Evolutionary conservation across 2,888 invertebrate species (phyloP), one percentile per base, ranked within the genome.

Genomic region (Fissipunctia ypsillon): DNA sequence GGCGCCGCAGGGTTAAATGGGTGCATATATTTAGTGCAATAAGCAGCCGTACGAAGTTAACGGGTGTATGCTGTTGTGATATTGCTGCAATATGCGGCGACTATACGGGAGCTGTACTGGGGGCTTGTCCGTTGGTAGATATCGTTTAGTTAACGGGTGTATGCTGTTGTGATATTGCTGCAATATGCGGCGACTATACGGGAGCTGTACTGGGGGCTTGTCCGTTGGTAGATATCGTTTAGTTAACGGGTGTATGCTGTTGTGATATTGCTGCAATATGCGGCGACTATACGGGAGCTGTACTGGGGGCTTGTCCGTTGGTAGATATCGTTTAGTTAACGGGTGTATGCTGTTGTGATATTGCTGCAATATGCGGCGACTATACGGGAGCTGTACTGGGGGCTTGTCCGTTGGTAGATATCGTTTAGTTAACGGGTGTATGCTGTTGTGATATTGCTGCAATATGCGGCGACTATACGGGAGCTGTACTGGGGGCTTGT

Each of bases 1-100:
- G 67, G 31, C 63, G 97, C 97, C 0, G 98, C 97, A 86, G 93
- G 94, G 67, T 95, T 97, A 69, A 68, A 72, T 43, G 69, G 65
- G 69, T 80, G 56, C 72, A 79, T 69, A 57, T 35, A 35, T 5
- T 1, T 38, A 48, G 54, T 43, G 81, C 77, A 84, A 84, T 84
- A 77, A 74, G 69, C 69, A 79, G 69, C 66, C 25, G 59, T 68
- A 56, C n/a, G 64, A 31, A 63, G 72, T 59, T 31, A 65, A 57
- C 70, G 56, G 65, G 52, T 56, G 64, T 69, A 78, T 78, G 64
- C 67, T 73, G 50, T 69, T 70, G 74, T 61, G 67, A 65, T 69
- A 66, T 69, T 74, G 54, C 57, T 71, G 70, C 65, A 59, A 50
- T 75, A 71, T 69, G 31, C 61, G 56, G 5, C 0, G 1, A 31